Base-by-base conservation (phyloP, 2,113 vertebrate genomes). In the Cyanoderma ruficeps region DNA sequence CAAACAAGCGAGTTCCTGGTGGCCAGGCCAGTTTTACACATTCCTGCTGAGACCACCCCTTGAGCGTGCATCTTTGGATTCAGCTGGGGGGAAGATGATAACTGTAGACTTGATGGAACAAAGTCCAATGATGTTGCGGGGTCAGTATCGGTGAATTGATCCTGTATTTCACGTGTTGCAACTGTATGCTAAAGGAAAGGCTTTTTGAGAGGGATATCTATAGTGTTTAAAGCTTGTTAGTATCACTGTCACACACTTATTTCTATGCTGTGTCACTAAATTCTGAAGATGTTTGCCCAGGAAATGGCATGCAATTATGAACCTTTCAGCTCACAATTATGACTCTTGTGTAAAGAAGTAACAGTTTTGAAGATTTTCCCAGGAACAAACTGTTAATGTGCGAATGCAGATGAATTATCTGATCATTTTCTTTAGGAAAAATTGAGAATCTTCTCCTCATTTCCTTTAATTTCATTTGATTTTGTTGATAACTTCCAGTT, bases 281-380 rank as follows among this genome's bases (percentile, higher is more conserved):
- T 89, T 78, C 79, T 84, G 75, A 84, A 70, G 72, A 49, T 49
- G 41, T 56, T 96, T 84, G 74, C 33, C 5, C 16, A n/a, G 81
- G 64, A 97, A 87, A 64, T 67, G 15, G 22, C 15, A 3, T 71
- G 64, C 21, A 22, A 70, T 94, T 84, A 59, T 1, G 7, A 75
- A 37, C 52, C 41, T 93, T 87, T 84, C 44, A 25, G 69, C 74
- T 91, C 42, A 30, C 15, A 16, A 33, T 41, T 78, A 47, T 2
- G 15, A 68, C 41, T 85, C 20, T 23, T 49, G 6, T 56, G 22
- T 39, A 55, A 91, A 70, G 50, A 78, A 90, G 33, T 30, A 67
- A 27, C 61, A 55, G 61, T 70, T 89, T 49, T 61, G 41, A 71
- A 69, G 39, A 41, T 49, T 79, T 65, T 70, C 24, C 20, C 8